Percentiles rank a stretch among this genome's conserved stretches.
Evolutionary conservation across 2,888 invertebrate genomes (phyloP).

Genomic region (Acrocyrtus sp.): DNA sequence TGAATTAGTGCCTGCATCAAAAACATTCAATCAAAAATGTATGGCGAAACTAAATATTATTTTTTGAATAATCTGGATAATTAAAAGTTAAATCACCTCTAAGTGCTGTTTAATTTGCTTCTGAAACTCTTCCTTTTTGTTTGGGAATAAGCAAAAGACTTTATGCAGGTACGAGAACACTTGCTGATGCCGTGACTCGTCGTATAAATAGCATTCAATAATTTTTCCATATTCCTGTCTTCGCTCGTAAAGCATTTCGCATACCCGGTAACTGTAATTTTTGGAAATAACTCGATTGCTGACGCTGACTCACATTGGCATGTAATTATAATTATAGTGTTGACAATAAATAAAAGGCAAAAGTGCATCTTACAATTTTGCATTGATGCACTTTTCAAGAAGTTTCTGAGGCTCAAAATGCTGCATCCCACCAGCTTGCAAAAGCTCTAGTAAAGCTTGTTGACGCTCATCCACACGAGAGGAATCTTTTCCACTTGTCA

Average conservation of each 20-base stretch:
- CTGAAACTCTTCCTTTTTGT: constrained; percentile 56
- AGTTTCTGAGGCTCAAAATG: constrained; percentile 73
- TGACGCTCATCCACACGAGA: constrained; percentile 73
- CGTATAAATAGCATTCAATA: constrained; percentile 75
- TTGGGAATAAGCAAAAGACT: constrained; percentile 65
- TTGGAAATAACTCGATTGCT: no score
- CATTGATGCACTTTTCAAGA: constrained; percentile 73
- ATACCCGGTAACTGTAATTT: constrained; percentile 74
- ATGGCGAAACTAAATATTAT: not conserved
- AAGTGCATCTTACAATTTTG: constrained; percentile 71
- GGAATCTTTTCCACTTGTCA: constrained; percentile 60
- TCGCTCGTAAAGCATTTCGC: constrained; percentile 76
- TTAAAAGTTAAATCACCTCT: constrained; percentile 49
- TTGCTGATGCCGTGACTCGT: constrained; percentile 73
- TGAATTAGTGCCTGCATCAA: constrained; percentile 69
- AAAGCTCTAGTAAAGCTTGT: constrained; percentile 77
- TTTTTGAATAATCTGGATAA: no score
- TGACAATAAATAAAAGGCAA: constrained; percentile 6
- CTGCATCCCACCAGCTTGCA: constrained; percentile 73
- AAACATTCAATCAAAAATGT: constrained; percentile 7
- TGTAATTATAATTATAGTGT: no score
- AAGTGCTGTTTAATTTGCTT: constrained; percentile 62
- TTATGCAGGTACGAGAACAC: constrained; percentile 70
- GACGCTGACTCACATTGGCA: no score
- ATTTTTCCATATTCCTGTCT: constrained; percentile 74